phyloP scores from a whole-genome alignment of 1,140 invertebrate species.

The Platyura marginata region DNA sequence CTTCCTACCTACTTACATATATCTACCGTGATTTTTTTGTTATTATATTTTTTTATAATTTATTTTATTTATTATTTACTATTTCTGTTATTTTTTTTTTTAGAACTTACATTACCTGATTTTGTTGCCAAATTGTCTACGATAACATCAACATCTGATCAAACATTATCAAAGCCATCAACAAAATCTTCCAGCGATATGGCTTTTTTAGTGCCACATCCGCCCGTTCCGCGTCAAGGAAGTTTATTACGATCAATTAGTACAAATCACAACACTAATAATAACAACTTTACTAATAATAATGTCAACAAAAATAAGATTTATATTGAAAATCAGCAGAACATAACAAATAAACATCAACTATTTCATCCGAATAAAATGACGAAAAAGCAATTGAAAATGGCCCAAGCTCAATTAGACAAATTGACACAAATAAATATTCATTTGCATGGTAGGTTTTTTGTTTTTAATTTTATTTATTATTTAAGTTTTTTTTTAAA shows the following conservation, averaged over 20 bases:
- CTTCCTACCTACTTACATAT: too few relatives aligned
- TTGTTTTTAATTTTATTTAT: conserved; percentile 13
- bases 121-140: background rate
- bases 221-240: too few relatives aligned
- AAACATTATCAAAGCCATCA: background rate
- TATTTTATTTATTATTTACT: background rate
- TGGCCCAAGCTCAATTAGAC: conserved; percentile 43
- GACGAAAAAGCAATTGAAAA: conserved; percentile 35
- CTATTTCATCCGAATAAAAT: background rate
- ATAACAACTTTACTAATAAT: too few relatives aligned
- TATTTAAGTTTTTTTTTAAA: conserved; percentile 19
- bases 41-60: background rate
- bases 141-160: background rate
- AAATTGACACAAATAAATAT: conserved; percentile 68
- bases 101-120: conserved; percentile 2
- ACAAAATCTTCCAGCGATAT: background rate
- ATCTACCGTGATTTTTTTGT: background rate
- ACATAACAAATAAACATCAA: too few relatives aligned
- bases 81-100: background rate
- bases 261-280: too few relatives aligned
- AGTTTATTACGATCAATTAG: too few relatives aligned
- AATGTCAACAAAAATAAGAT: too few relatives aligned
- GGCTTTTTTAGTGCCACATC: background rate
- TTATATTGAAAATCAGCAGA: too few relatives aligned
- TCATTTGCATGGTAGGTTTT: conserved; percentile 63